A percentile compares a stretch with the other conserved stretches of the same genome.
phyloP scores from a whole-genome alignment of 53 echinoderm and acorn worm species.

The Arbacia lixula region DNA sequence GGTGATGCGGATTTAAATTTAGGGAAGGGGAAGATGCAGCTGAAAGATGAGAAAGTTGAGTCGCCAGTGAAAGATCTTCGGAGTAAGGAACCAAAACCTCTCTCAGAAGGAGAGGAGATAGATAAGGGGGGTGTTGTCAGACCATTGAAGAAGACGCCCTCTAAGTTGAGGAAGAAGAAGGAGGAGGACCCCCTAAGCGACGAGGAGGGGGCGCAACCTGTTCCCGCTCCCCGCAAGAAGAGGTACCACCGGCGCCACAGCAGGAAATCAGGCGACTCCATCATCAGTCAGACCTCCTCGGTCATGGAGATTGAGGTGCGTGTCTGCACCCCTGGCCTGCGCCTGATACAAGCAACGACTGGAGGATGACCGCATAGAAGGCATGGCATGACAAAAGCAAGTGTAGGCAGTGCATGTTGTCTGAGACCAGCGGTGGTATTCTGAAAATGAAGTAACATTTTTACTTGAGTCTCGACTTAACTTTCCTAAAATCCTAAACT shows the following conservation, averaged over 20 bases:
- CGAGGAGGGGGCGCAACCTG: slow-evolving; percentile 10
- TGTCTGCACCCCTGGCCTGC: too few species aligned
- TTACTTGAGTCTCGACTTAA: too few species aligned
- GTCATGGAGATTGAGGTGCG: slow-evolving; percentile 13
- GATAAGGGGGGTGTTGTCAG: background rate
- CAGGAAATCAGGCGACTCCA: background rate
- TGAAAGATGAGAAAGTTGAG: slow-evolving; percentile 25
- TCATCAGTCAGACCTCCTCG: background rate
- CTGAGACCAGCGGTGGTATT: too few species aligned
- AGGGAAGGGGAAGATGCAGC: background rate
- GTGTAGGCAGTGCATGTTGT: too few species aligned
- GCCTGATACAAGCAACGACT: background rate
- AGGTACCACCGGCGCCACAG: slow-evolving; percentile 42
- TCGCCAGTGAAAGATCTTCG: background rate
- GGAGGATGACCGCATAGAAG: slow-evolving; percentile 29
- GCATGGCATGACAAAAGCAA: slow-evolving; percentile 15
- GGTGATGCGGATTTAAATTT: background rate
- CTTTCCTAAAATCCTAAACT: too few species aligned
- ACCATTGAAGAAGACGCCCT: background rate
- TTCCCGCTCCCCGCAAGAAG: slow-evolving; percentile 41
- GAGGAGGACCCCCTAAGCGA: background rate
- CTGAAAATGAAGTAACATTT: too few species aligned
- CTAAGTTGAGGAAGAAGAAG: background rate
- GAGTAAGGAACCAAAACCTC: slow-evolving; percentile 32
- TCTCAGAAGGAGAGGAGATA: slow-evolving; percentile 24